These are phyloP conservation scores for Oncorhynchus mykiss DNA, from an alignment of 2,113 vertebrate species.

Conservation along the genomic window DNA sequence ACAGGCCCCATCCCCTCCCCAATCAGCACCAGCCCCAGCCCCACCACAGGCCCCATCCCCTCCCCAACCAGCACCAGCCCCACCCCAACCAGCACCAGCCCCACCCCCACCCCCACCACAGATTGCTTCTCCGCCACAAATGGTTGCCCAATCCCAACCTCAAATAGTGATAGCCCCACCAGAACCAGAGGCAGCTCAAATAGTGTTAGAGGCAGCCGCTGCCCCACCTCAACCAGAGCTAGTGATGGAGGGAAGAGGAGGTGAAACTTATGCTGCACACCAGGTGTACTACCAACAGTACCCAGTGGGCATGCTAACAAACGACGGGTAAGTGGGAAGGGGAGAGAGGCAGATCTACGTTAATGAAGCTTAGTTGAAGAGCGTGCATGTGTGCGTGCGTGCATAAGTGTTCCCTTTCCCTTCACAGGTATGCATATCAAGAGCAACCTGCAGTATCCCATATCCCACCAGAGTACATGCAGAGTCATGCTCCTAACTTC, in stretches of 20 bases:
- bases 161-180: neutral
- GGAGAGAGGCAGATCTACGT: too few species aligned
- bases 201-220: neutral
- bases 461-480: conserved; percentile 45
- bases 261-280: neutral
- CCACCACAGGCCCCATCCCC: too few species aligned
- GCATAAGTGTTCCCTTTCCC: neutral
- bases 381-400: too few species aligned
- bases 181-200: conserved; percentile 15
- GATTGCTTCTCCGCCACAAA: conserved; percentile 28
- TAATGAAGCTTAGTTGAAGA: too few species aligned
- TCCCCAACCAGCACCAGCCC: neutral
- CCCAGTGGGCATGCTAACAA: too few species aligned
- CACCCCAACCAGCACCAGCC: too few species aligned
- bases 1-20: neutral
- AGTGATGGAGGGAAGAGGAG: neutral
- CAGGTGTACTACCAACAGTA: neutral
- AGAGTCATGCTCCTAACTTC: conserved; percentile 16
- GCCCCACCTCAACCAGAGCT: neutral
- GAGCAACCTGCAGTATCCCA: conserved; percentile 41
- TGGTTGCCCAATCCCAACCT: conserved; percentile 21
- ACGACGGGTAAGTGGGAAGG: too few species aligned
- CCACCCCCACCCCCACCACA: neutral
- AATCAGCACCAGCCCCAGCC: too few species aligned
- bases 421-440: conserved; percentile 53